These are phyloP conservation scores for Nebria ingens DNA, from an alignment of 1,140 invertebrate species.

Conservation along the genomic window DNA sequence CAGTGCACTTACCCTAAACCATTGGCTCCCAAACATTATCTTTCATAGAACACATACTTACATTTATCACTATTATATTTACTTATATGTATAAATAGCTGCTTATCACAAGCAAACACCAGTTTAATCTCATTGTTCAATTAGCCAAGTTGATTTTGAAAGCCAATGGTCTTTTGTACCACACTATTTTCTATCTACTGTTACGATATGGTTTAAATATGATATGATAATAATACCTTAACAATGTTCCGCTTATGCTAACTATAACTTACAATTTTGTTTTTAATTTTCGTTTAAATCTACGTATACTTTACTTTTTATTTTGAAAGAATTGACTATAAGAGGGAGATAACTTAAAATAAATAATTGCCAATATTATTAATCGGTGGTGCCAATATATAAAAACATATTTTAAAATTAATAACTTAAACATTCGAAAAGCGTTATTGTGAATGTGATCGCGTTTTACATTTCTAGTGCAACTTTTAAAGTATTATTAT, in stretches of 20 bases:
- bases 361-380: constrained; percentile 1
- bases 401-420: no score
- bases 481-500: no score
- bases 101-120: no score
- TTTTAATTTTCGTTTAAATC: not conserved
- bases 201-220: constrained; percentile 12
- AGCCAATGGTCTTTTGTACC: not conserved
- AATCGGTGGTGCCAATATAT: no score
- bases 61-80: not conserved
- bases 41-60: not conserved
- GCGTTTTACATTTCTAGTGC: no score
- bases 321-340: constrained; percentile 22
- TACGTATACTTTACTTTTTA: constrained; percentile 2
- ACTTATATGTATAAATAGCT: not conserved
- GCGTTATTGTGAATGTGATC: no score
- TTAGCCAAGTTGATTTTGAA: not conserved
- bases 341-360: constrained; percentile 18
- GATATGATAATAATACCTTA: constrained; percentile 16
- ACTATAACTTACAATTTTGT: no score
- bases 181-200: not conserved
- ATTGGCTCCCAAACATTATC: not conserved
- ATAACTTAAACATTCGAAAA: no score
- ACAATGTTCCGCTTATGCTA: not conserved
- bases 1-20: not conserved
- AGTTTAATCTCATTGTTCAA: no score